Percentiles rank a stretch among this genome's conserved stretches.
Evolutionary conservation across 2,113 vertebrate species (phyloP).

Genomic region (Sakesphorus luctuosus): DNA sequence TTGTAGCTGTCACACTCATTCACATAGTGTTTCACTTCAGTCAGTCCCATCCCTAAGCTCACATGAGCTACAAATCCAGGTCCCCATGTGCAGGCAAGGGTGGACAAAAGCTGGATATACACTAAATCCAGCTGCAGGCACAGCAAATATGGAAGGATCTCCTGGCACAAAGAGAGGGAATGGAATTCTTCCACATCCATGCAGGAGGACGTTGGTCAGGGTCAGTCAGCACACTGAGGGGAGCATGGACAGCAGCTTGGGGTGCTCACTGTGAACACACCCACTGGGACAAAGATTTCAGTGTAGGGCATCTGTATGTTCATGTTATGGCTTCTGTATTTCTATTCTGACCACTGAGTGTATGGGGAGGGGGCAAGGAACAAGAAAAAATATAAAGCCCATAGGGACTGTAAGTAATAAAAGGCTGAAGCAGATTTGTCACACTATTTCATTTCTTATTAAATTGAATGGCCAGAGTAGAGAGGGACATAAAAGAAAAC

Average conservation of each 20-base stretch:
- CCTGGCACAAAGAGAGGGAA: neutral
- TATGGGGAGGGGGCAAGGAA: neutral
- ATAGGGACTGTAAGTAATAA: slow-evolving; percentile 35
- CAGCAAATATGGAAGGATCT: neutral
- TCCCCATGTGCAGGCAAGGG: neutral
- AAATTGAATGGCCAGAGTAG: slow-evolving; percentile 30
- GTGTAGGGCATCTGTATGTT: neutral
- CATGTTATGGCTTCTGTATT: neutral
- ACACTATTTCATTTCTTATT: slow-evolving; percentile 48
- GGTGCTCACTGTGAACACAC: neutral
- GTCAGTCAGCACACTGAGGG: neutral
- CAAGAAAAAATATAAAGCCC: slow-evolving; percentile 4
- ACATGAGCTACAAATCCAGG: neutral
- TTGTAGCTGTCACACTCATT: neutral
- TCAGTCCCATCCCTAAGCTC: neutral
- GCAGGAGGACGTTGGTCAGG: neutral
- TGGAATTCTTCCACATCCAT: neutral
- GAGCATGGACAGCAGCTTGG: neutral
- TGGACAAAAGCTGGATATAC: neutral
- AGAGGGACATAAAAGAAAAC: slow-evolving; percentile 18
- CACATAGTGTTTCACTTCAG: neutral
- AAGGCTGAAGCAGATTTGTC: slow-evolving; percentile 51
- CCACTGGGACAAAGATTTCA: neutral
- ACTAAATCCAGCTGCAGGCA: neutral
- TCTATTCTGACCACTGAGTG: neutral